Evolutionary conservation across 2,797 vertebrate genomes (phyloP).

Genomic region (Crossoptilon crossoptilon): DNA sequence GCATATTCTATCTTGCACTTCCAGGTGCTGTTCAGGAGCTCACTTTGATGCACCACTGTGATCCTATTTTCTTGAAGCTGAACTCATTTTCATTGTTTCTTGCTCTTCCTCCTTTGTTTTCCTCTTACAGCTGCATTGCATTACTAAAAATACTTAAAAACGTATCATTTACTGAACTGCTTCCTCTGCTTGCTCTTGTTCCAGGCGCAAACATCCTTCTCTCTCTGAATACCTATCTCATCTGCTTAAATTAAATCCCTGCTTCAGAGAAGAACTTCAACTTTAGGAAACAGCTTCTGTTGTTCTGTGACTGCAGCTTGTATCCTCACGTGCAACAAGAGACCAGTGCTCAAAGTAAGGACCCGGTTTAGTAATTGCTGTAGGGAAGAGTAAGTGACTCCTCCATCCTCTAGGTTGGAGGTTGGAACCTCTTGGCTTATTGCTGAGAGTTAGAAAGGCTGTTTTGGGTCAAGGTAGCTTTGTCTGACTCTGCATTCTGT

Average conservation of each 20-base stretch:
- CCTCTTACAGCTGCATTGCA: conserved; percentile 8
- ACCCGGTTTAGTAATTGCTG: not conserved
- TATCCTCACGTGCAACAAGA: not conserved
- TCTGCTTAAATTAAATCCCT: conserved; percentile 23
- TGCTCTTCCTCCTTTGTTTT: conserved; percentile 35
- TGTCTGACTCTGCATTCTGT: not conserved
- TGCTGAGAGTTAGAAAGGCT: not conserved
- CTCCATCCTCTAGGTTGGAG: not conserved
- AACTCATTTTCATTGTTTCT: not conserved
- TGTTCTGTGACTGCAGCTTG: not conserved
- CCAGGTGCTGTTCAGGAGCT: not conserved
- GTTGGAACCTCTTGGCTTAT: not conserved
- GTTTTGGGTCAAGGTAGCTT: not conserved
- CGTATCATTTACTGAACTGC: not conserved
- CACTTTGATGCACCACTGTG: fast-evolving
- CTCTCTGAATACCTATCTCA: conserved; percentile 7
- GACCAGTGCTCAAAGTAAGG: not conserved
- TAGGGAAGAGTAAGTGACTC: not conserved
- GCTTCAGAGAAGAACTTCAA: conserved; percentile 27
- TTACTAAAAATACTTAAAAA: conserved; percentile 55
- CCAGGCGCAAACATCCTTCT: conserved; percentile 53
- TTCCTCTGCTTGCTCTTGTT: conserved; percentile 59
- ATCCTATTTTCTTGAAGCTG: not conserved
- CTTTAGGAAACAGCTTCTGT: not conserved
- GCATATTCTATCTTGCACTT: not conserved